Base-by-base conservation (phyloP, 1,140 invertebrate genomes). In the Solenopsis invicta region DNA sequence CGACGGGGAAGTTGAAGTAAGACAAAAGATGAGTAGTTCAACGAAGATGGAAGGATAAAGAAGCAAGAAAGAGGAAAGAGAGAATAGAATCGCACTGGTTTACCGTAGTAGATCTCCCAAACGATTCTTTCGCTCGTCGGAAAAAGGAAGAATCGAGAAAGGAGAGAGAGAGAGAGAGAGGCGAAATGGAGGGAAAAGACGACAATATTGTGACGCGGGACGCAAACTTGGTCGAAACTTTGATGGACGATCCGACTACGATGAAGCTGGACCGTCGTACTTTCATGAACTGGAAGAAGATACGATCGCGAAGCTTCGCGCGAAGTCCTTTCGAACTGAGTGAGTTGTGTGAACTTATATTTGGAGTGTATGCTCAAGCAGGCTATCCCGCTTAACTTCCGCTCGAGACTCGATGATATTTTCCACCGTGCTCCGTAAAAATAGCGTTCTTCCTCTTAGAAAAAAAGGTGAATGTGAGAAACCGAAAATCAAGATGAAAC, bases 211-310 rank as follows among this genome's bases (percentile, higher is more conserved):
- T 86, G 54, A 77, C 62, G 82, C 69, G 72, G 29, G 67, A 86
- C 54, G 71, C 85, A 75, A 87, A 87, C 86, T 87, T 61, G 71
- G 24, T 75, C 18, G 61, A 62, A 87, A 87, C 56, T 85, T 87
- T 75, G 81, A 86, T 85, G 81, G 75, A 86, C 81, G 80, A 87
- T 87, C 69, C 80, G 85, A 86, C 52, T 54, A 75, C 80, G 69
- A 84, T 84, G 80, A 84, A 75, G 69, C 80, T 24, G 69, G 54
- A 75, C 80, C 18, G 13, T 13, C 54, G 52, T 72, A 56, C 66
- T 86, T 82, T 24, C 34, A 29, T 59, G 54, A 85, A 85, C 52
- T 78, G 64, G 41, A 71, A 69, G 77, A 64, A 85, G 75, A 86
- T 86, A 86, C 77, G 85, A 82, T 86, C 85, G 54, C 41, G 54